Conservation (phyloP, 2,113 vertebrate genomes). For the Malurus cyaneus region DNA sequence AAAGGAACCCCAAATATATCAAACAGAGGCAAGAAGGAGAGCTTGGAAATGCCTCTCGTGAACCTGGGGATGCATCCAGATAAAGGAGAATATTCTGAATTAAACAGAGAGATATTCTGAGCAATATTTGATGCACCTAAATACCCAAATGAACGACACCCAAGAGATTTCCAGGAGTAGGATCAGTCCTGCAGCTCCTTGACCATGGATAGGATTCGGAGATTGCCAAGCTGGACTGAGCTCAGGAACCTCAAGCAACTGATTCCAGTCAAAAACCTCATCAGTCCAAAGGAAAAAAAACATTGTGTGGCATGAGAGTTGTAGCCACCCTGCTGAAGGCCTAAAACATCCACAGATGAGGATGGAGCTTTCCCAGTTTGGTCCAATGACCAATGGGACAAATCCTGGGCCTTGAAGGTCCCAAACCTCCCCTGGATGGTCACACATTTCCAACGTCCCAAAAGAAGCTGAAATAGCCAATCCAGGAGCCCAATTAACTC, state of each 20-base stretch:
- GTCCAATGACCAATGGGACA: neutral
- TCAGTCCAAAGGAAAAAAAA: neutral
- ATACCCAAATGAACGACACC: conserved; percentile 54
- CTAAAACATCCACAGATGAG: neutral
- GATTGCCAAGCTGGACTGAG: conserved; percentile 6
- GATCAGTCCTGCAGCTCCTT: conserved; percentile 54
- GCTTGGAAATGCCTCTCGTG: conserved; percentile 32
- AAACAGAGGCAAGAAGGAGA: neutral
- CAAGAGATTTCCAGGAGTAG: conserved; percentile 43
- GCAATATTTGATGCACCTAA: conserved; percentile 62
- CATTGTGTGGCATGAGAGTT: neutral
- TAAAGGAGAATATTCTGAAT: conserved; percentile 62
- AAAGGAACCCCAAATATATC: conserved; percentile 11
- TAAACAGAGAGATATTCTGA: neutral
- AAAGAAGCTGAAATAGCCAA: neutral
- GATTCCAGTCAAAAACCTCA: conserved; percentile 24
- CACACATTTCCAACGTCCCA: fast-evolving
- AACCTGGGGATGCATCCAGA: conserved; percentile 21
- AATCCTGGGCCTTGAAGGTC: neutral
- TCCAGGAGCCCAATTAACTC: neutral
- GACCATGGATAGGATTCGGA: conserved; percentile 21
- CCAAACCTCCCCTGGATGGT: neutral
- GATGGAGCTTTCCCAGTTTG: neutral
- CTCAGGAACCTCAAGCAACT: neutral
- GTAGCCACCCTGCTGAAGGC: neutral